phyloP scores from a whole-genome alignment of 2,888 invertebrate species.

The Panzeria rudis region DNA sequence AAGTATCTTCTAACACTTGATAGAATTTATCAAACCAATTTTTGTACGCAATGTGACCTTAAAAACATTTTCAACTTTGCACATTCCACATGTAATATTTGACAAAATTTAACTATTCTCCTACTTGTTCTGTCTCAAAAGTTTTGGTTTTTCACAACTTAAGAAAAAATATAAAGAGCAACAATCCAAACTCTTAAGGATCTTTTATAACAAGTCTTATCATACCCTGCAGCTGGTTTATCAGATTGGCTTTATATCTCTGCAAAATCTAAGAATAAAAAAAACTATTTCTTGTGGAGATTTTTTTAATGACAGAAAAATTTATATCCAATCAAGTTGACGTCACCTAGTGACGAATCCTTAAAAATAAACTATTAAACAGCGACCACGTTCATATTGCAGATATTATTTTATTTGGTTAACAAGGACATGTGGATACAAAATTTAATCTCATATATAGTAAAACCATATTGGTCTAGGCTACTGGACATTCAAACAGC shows the following conservation, averaged over 20 bases:
- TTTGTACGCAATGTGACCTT: background rate
- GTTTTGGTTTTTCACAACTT: background rate
- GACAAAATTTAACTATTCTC: background rate
- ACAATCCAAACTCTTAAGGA: background rate
- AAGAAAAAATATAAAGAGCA: background rate
- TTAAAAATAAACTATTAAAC: background rate
- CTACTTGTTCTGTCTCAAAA: background rate
- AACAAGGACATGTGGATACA: slow-evolving; percentile 8
- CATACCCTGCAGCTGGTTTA: background rate
- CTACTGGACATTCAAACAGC: slow-evolving; percentile 4
- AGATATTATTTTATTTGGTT: slow-evolving; percentile 8
- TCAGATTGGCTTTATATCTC: background rate
- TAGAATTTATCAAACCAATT: too few species aligned
- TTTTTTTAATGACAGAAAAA: background rate
- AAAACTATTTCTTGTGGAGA: background rate
- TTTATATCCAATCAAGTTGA: background rate
- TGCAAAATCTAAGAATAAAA: background rate
- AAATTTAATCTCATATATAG: slow-evolving; percentile 13
- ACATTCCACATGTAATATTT: background rate
- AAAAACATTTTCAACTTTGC: background rate
- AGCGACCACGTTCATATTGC: slow-evolving; percentile 9
- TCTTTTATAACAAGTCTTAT: background rate
- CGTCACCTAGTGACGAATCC: background rate
- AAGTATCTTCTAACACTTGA: too few species aligned
- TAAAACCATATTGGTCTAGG: slow-evolving; percentile 16